Conservation (phyloP, 2,113 vertebrate species). For the Crypturellus undulatus region DNA sequence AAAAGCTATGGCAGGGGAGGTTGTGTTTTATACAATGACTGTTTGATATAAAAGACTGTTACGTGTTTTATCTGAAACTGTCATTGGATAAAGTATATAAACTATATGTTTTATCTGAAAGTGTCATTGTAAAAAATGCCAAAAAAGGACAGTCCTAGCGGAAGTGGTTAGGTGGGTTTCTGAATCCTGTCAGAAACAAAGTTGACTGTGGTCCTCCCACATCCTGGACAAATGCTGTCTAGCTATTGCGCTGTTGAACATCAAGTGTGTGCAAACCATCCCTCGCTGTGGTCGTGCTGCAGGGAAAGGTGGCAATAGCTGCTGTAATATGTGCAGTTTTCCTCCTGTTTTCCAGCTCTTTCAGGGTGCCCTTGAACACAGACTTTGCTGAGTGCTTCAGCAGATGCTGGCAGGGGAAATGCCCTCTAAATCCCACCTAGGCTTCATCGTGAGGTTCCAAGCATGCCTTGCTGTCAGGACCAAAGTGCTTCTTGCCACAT, state of each 20-base stretch:
- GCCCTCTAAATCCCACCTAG: neutral
- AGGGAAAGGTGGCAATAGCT: neutral
- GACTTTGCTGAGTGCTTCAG: neutral
- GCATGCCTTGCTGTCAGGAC: neutral
- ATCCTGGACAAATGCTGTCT: neutral
- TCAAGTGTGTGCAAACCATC: neutral
- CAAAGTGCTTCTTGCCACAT: neutral
- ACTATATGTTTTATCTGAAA: neutral
- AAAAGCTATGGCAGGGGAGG: no score
- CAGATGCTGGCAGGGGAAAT: neutral
- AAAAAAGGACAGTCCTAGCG: neutral
- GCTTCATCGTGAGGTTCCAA: neutral
- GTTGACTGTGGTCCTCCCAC: fast-evolving
- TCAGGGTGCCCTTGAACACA: neutral
- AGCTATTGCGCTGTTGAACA: neutral
- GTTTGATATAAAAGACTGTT: neutral
- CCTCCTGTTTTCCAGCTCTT: neutral
- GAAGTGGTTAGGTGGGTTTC: neutral
- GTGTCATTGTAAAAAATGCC: neutral
- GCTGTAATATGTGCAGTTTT: neutral
- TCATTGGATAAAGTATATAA: no score
- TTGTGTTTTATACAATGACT: neutral
- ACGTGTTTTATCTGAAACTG: no score
- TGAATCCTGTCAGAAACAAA: neutral
- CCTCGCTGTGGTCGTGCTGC: neutral